These are phyloP conservation scores for Portunus trituberculatus DNA, from an alignment of 1,140 invertebrate species.

Conservation along the genomic window DNA sequence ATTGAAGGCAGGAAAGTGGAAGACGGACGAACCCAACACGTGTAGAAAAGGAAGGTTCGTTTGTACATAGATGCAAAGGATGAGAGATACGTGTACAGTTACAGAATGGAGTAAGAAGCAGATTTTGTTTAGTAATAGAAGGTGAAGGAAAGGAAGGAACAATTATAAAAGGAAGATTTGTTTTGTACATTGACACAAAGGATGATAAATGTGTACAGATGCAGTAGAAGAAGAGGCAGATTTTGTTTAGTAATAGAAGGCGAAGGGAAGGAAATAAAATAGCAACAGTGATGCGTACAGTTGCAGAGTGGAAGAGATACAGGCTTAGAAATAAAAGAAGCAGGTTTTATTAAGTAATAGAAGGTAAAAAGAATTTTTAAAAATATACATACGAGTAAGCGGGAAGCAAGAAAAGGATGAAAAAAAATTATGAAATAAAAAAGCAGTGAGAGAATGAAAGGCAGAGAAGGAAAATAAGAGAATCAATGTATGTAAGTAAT, in stretches of 20 bases:
- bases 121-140: neutral
- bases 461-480: neutral
- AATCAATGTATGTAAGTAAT: neutral
- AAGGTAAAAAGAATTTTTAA: neutral
- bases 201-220: neutral
- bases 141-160: neutral
- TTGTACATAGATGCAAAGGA: too few relatives aligned
- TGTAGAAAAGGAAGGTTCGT: neutral
- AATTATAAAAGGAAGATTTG: neutral
- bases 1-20: neutral
- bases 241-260: neutral
- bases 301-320: neutral
- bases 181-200: too few relatives aligned
- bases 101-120: neutral
- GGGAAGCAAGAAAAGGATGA: too few relatives aligned
- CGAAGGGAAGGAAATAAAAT: neutral
- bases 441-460: neutral
- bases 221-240: neutral
- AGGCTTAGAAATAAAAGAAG: neutral
- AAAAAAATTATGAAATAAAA: neutral
- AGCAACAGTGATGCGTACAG: neutral
- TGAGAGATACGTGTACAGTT: neutral
- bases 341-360: neutral
- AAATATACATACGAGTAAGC: too few relatives aligned
- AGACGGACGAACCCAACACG: neutral